Evolutionary conservation across 2,888 invertebrate genomes (phyloP).

Genomic region (Amblyjoppa proteus): DNA sequence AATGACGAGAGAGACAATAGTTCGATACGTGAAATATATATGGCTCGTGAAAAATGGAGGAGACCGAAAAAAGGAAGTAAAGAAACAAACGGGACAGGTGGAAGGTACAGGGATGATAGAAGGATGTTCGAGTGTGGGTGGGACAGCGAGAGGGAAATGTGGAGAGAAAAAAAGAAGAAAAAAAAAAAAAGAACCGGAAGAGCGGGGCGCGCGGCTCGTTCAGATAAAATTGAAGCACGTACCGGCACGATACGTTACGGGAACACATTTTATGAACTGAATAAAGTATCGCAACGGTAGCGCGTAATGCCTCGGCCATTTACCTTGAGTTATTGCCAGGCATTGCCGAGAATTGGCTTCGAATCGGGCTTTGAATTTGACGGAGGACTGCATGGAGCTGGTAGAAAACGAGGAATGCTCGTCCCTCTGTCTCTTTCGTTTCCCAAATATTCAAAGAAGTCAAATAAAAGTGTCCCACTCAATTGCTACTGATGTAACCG

Average conservation of each 20-base stretch:
- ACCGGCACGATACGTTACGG: slow-evolving; percentile 78
- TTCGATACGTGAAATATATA: slow-evolving; percentile 10
- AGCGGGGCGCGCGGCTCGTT: slow-evolving; percentile 62
- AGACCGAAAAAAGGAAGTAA: slow-evolving; percentile 30
- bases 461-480: background rate
- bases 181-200: slow-evolving; percentile 44
- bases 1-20: background rate
- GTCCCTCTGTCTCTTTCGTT: slow-evolving; percentile 30
- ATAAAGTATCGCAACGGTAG: slow-evolving; percentile 79
- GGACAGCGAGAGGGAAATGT: slow-evolving; percentile 15
- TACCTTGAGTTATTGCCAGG: slow-evolving; percentile 77
- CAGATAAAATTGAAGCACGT: slow-evolving; percentile 81
- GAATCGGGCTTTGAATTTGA: slow-evolving; percentile 75
- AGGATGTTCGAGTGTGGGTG: slow-evolving; percentile 8
- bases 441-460: background rate
- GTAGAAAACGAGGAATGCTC: slow-evolving; percentile 32
- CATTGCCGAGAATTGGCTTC: slow-evolving; percentile 78
- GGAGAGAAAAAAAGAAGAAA: slow-evolving; percentile 44
- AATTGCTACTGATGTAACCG: too few species aligned
- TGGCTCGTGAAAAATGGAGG: slow-evolving; percentile 13
- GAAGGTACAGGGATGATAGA: slow-evolving; percentile 36
- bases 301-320: slow-evolving; percentile 78
- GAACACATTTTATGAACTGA: slow-evolving; percentile 82
- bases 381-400: slow-evolving; percentile 42
- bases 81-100: slow-evolving; percentile 34